Percentiles rank a stretch among this genome's conserved stretches.
phyloP scores from a whole-genome alignment of 2,113 vertebrate genomes.

The Sitta europaea region DNA sequence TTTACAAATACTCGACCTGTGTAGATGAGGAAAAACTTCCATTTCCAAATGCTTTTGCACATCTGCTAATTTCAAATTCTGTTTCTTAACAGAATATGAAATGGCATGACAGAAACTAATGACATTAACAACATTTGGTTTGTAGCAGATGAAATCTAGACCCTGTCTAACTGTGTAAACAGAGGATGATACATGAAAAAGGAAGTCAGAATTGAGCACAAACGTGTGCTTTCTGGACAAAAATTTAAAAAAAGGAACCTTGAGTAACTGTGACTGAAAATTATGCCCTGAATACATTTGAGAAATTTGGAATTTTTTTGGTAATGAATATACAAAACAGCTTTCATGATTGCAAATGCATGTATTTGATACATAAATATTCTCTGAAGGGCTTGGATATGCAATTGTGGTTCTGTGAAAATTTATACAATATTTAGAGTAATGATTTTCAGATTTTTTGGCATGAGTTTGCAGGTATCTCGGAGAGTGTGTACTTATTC shows the following conservation, averaged over 20 bases:
- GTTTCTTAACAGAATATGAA: slow-evolving; percentile 8
- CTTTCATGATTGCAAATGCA: not conserved
- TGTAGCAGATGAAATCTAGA: not conserved
- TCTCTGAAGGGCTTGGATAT: not conserved
- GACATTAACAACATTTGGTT: not conserved
- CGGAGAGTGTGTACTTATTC: rapidly evolving
- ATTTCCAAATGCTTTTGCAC: not conserved
- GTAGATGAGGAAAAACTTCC: not conserved
- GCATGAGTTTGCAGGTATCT: not conserved
- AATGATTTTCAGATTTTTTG: not conserved
- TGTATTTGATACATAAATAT: not conserved
- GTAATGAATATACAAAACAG: not conserved
- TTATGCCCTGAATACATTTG: not conserved
- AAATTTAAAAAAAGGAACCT: not conserved
- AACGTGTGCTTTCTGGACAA: not conserved
- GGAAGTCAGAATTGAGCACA: not conserved
- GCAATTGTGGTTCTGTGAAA: not conserved
- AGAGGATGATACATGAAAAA: not conserved
- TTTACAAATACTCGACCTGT: slow-evolving; percentile 41
- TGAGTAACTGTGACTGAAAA: not conserved
- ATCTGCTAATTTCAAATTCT: not conserved
- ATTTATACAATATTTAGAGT: not conserved
- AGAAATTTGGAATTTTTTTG: not conserved
- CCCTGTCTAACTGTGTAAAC: not conserved
- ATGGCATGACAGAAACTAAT: slow-evolving; percentile 13